These are phyloP conservation scores for Adela reaumurella DNA, from an alignment of 2,888 invertebrate species.

Conservation along the genomic window DNA sequence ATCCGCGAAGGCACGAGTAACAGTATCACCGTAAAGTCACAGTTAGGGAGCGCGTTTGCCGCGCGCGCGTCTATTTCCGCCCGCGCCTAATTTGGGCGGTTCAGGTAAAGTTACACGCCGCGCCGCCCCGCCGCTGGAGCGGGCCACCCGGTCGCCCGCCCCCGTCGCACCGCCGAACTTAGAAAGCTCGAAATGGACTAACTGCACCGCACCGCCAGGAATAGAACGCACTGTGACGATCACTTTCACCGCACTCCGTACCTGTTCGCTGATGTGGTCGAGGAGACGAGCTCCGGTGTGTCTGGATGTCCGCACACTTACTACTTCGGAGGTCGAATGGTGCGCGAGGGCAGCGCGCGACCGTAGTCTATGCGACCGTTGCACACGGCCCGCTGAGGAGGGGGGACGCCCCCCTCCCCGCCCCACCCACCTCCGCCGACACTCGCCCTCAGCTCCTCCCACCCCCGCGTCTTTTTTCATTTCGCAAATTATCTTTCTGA, in stretches of 20 bases:
- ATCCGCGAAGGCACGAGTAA: no score
- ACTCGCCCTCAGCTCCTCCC: no score
- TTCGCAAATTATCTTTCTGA: background rate
- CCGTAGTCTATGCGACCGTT: constrained; percentile 50
- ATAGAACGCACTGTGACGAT: constrained; percentile 32
- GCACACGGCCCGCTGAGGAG: constrained; percentile 54
- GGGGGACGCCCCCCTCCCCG: constrained; percentile 19
- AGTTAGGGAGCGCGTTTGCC: background rate
- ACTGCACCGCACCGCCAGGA: constrained; percentile 39
- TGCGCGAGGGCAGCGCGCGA: constrained; percentile 44
- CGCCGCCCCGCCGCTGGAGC: no score
- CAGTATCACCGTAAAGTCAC: no score
- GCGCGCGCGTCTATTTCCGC: constrained; percentile 19
- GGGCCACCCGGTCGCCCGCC: constrained; percentile 11
- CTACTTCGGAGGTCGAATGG: constrained; percentile 54
- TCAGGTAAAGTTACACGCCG: constrained; percentile 53
- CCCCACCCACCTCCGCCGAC: constrained; percentile 24
- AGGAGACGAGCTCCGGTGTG: constrained; percentile 51
- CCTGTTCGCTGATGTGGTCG: constrained; percentile 54
- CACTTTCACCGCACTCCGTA: constrained; percentile 46
- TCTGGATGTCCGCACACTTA: constrained; percentile 50
- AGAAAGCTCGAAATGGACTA: background rate
- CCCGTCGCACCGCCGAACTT: constrained; percentile 4
- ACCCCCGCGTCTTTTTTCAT: constrained; percentile 6
- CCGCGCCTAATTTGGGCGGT: constrained; percentile 56